These are phyloP conservation scores for Tarsius wallacei DNA, from an alignment of 2,797 vertebrate genomes.

Conservation along the genomic window DNA sequence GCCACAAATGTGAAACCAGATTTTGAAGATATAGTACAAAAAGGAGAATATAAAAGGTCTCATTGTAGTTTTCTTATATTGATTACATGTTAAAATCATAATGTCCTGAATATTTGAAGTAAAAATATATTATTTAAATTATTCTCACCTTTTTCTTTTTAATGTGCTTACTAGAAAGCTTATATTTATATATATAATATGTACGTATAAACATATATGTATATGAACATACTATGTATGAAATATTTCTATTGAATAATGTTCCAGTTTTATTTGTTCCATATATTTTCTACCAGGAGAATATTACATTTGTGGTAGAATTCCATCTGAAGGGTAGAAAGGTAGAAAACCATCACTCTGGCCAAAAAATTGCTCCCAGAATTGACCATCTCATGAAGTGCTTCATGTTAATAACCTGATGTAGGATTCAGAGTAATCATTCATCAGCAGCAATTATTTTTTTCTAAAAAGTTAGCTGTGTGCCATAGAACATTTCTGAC, in stretches of 20 bases:
- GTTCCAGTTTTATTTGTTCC: constrained; percentile 31
- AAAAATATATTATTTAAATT: constrained; percentile 38
- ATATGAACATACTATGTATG: neutral
- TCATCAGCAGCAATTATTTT: neutral
- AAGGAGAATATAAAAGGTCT: constrained; percentile 45
- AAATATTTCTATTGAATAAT: neutral
- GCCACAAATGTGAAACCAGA: neutral
- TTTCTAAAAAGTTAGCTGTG: neutral
- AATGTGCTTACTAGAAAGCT: constrained; percentile 27
- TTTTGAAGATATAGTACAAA: neutral
- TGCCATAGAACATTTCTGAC: neutral
- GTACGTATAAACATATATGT: neutral
- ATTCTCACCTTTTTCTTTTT: neutral
- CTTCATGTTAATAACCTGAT: neutral
- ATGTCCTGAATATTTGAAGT: constrained; percentile 19
- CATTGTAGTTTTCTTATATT: neutral
- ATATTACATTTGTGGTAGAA: constrained; percentile 3
- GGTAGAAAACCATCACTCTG: neutral
- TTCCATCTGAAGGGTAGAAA: neutral
- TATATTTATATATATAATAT: neutral
- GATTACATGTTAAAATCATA: constrained; percentile 43
- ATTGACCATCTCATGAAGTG: neutral
- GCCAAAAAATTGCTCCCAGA: neutral
- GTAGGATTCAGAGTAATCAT: neutral
- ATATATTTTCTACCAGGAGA: neutral